Base-by-base conservation (phyloP, 1,140 invertebrate species). In the Drosophila lowei region DNA sequence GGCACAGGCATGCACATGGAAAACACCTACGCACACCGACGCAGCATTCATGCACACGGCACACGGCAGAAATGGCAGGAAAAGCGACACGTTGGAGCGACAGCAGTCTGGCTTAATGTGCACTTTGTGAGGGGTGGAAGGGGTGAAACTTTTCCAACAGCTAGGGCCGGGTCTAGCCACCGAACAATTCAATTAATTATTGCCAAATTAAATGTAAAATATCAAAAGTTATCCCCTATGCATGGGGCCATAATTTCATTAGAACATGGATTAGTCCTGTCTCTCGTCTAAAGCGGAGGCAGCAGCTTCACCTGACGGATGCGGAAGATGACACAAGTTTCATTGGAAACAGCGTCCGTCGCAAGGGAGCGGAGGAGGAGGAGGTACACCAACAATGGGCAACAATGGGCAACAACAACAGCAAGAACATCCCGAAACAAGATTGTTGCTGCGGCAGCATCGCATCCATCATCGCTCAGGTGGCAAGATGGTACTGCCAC, bases 191-290 rank as follows among this genome's bases (percentile, higher is more conserved):
- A 83, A 83, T 83, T 72, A 78, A 83, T 83, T 83, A 83, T 75
- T 75, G 64, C 63, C 79, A 78, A 83, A 83, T 83, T 75, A 83
- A 83, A 83, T 68, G 55, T 61, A 72, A 83, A 83, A 83, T 75
- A 75, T 77, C 64, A 81, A 77, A 77, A 74, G 74, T 72, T 68
- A 28, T 64, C 57, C 66, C 47, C 64, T 56, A 77, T 60, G 60
- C 58, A 72, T 53, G 70, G 58, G 52, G 28, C 25, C 42, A 65
- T 77, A 60, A 81, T 77, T 68, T 68, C 46, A 74, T 77, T 74
- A 74, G 71, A 55, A 54, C 42, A 66, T 72, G 42, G 21, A 38
- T 28, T 30, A 48, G n/a, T 41, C 34, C 5, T 9, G 42, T 21
- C 8, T 46, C 47, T 9, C n/a, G 18, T 41, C 18, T 42, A 6